phyloP scores from a whole-genome alignment of 2,797 vertebrate genomes.

The Chrysocyon brachyurus region DNA sequence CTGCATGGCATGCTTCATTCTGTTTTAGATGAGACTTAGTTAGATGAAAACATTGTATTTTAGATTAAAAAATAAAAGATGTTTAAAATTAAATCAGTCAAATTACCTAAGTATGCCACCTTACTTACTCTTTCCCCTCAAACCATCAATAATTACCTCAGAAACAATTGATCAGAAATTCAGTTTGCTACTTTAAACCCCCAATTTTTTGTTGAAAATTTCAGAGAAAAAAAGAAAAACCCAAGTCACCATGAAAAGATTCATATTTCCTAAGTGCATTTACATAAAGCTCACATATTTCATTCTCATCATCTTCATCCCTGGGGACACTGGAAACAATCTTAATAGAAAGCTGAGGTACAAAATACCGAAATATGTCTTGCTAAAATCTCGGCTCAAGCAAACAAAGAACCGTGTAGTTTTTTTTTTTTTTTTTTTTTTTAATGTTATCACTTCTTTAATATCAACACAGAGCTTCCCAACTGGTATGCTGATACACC shows the following conservation, averaged over 20 bases:
- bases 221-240: not conserved
- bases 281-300: not conserved
- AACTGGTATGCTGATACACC: fast-evolving
- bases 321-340: not conserved
- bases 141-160: not conserved
- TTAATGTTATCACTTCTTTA: not conserved
- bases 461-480: not conserved
- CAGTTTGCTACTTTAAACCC: not conserved
- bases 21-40: not conserved
- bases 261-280: not conserved
- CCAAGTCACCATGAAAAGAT: not conserved
- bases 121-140: not conserved
- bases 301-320: not conserved
- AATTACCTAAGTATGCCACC: not conserved
- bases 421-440: conserved; percentile 26
- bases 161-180: not conserved
- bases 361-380: not conserved
- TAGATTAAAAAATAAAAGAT: not conserved
- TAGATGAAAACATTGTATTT: conserved; percentile 27
- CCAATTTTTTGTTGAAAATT: not conserved
- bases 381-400: not conserved
- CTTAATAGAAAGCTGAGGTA: not conserved
- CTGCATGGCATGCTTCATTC: not conserved
- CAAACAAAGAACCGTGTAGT: not conserved
- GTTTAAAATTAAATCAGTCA: conserved; percentile 12